Evolutionary conservation across 2,113 vertebrate species (phyloP), one percentile per base, ranked within the genome.

Genomic region (Barbus barbus): DNA sequence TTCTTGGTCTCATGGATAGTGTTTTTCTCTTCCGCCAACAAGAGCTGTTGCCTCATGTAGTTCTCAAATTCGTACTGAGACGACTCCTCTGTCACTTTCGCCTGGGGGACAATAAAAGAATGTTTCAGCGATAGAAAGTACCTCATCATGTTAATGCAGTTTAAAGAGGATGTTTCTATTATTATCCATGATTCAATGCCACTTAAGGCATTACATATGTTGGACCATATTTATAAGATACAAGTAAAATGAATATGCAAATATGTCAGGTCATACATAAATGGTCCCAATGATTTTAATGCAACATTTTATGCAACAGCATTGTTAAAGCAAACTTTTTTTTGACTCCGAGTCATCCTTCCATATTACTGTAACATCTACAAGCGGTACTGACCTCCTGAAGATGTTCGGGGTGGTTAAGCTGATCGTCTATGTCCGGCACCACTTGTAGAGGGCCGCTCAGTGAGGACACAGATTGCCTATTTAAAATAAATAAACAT

Each of bases 51-150:
- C 69, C 98, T 95, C 98, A 99, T 99, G 95, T 99, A 99, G 94
- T 97, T 98, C 94, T 99, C 98, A 18, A 99, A 99, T 91, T 99
- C 98, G 0, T 99, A 99, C 92, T 99, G 98, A 0, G 98, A 99
- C 41, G 97, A 98, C 91, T 99, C 98, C 88, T 99, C 98, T 0
- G 95, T 96, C 83, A 96, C 96, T 91, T 99, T 99, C 0, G 93
- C 96, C 98, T 99, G 91, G 18, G n/a, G 60, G 83, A 4, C 9
- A 61, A 20, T 24, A 69, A 22, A 36, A 72, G 78, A 89, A 69
- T 61, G 80, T 26, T 28, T 28, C 1, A 53, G 26, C 14, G 41
- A 1, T 18, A 28, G 53, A 3, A 56, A 20, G 28, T 24, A 82
- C 56, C 33, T 24, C 18, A 41, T 60, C 46, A 76, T 13, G 16